Conservation (phyloP, 2,797 vertebrate genomes). For the Urocyon cinereoargenteus region DNA sequence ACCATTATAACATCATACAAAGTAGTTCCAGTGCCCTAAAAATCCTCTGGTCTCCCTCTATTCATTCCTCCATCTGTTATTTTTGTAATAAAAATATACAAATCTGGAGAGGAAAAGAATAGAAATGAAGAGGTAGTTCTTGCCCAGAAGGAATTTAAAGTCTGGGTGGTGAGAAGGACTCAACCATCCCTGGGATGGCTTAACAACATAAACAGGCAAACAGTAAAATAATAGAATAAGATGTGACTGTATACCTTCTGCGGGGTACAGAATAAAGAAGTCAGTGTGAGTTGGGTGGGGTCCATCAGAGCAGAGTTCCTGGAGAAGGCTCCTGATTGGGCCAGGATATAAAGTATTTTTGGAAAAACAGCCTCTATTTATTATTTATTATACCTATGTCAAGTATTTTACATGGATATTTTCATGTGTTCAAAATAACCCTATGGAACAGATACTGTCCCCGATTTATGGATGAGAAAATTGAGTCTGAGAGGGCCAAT, state of each 20-base stretch:
- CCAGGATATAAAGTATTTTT: not conserved
- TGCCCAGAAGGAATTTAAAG: slow-evolving; percentile 31
- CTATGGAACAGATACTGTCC: not conserved
- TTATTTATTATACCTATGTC: not conserved
- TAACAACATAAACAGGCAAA: not conserved
- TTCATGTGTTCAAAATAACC: not conserved
- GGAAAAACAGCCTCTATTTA: not conserved
- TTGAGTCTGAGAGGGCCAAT: not conserved
- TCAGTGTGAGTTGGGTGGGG: not conserved
- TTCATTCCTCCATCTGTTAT: not conserved
- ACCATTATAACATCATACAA: not conserved
- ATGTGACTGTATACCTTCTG: not conserved
- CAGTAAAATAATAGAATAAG: not conserved
- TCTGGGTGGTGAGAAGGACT: not conserved
- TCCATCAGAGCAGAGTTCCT: not conserved
- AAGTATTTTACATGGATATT: not conserved
- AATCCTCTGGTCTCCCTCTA: not conserved
- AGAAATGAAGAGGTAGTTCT: slow-evolving; percentile 44
- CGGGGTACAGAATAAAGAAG: not conserved
- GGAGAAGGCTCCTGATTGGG: not conserved
- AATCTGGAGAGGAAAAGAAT: not conserved
- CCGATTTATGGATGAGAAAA: not conserved
- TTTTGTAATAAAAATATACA: slow-evolving; percentile 57
- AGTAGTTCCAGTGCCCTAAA: not conserved
- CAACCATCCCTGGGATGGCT: not conserved